Evolutionary conservation across 2,888 invertebrate species (phyloP).

Genomic region (Melieria crassipennis): DNA sequence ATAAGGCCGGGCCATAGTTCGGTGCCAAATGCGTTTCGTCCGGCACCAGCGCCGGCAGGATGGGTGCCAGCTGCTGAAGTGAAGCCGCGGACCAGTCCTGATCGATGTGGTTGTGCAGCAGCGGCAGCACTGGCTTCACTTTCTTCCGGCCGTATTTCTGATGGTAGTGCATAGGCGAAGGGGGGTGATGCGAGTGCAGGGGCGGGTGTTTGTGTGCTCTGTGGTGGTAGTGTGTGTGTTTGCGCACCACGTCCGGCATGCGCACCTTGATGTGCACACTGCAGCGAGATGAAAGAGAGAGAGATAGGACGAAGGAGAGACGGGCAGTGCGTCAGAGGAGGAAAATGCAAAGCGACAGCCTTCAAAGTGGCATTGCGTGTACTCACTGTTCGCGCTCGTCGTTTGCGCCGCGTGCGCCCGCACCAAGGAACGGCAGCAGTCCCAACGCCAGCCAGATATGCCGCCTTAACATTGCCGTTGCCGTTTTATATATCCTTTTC

Average conservation of each 20-base stretch:
- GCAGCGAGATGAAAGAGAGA: constrained; percentile 1
- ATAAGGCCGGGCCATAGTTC: constrained; percentile 53
- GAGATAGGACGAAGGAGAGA: constrained; percentile 10
- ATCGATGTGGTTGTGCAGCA: constrained; percentile 15
- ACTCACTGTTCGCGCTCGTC: constrained; percentile 57
- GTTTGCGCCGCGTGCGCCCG: constrained; percentile 44
- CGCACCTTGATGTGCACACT: constrained; percentile 60
- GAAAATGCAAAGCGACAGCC: not conserved
- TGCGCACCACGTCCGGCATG: constrained; percentile 54
- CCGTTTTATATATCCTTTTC: constrained; percentile 15
- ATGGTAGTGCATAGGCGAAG: constrained; percentile 2
- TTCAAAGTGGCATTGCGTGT: not conserved
- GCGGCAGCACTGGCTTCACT: constrained; percentile 5
- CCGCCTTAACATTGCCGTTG: constrained; percentile 29
- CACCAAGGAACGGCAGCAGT: constrained; percentile 21
- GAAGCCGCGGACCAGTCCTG: not conserved
- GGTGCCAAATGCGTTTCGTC: constrained; percentile 33
- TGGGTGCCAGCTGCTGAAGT: constrained; percentile 25
- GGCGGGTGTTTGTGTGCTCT: constrained; percentile 49
- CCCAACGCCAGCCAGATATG: constrained; percentile 36
- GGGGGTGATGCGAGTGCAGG: constrained; percentile 38
- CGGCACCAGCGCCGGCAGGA: constrained; percentile 24
- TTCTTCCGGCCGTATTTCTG: constrained; percentile 9
- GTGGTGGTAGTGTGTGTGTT: constrained; percentile 51
- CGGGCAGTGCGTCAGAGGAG: not conserved